Conservation (phyloP, 2,113 vertebrate species). For the Burhinus bistriatus region DNA sequence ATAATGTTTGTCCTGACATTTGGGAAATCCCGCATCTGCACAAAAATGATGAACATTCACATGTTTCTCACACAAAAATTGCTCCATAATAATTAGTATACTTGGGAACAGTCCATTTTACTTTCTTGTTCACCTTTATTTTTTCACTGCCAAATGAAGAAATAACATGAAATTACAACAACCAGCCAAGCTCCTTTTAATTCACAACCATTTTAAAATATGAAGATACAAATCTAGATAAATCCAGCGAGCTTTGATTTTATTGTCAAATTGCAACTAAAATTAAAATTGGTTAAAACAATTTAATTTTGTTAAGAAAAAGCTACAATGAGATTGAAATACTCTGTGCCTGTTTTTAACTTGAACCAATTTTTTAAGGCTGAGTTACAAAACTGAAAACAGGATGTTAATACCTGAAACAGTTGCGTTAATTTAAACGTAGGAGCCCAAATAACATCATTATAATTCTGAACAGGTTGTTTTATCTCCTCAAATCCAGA, state of each 20-base stretch:
- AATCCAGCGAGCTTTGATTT: neutral
- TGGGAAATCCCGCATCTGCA: neutral
- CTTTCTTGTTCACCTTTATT: neutral
- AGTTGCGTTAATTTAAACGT: neutral
- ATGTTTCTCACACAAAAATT: neutral
- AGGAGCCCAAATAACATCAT: neutral
- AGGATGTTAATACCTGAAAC: neutral
- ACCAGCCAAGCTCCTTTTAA: neutral
- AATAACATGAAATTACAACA: neutral
- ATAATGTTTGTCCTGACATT: neutral
- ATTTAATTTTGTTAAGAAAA: neutral
- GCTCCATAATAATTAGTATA: neutral
- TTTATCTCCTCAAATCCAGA: slow-evolving; percentile 39
- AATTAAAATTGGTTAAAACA: neutral
- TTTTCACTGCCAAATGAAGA: neutral
- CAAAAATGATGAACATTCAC: neutral
- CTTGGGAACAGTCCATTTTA: neutral
- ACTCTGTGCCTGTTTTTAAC: neutral
- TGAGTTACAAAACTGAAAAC: slow-evolving; percentile 7
- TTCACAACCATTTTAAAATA: neutral
- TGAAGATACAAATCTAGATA: neutral
- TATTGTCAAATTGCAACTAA: neutral
- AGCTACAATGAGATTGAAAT: neutral
- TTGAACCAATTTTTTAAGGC: neutral
- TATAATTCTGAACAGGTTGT: neutral